Conservation (phyloP, 2,113 vertebrate genomes). For the Macrotis lagotis region DNA sequence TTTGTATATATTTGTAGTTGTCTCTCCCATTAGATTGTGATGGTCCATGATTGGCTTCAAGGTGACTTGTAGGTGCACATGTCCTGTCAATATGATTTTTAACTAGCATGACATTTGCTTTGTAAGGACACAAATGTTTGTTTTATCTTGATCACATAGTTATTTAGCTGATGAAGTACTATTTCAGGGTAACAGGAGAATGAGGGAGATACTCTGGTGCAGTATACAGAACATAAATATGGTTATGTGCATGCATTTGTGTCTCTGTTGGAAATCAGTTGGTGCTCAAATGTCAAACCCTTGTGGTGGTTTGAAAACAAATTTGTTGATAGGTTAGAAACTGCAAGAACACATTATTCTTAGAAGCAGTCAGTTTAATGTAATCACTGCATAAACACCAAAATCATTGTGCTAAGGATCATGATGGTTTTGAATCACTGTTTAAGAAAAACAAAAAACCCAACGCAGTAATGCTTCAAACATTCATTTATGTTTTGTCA, state of each 20-base stretch:
- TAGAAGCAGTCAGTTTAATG: background rate
- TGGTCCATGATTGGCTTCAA: background rate
- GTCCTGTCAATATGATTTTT: background rate
- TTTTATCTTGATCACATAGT: background rate
- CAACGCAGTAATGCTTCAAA: background rate
- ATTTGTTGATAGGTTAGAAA: background rate
- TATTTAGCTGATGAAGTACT: background rate
- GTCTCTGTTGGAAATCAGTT: background rate
- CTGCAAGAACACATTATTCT: background rate
- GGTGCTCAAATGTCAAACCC: background rate
- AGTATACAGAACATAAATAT: background rate
- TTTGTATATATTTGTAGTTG: too few species aligned
- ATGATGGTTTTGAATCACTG: background rate
- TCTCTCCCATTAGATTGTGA: too few species aligned
- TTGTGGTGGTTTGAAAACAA: background rate
- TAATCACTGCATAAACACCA: background rate
- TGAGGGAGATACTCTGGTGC: background rate
- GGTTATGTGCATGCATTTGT: background rate
- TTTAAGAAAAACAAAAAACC: background rate
- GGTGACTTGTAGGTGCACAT: background rate
- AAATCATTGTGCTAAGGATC: background rate
- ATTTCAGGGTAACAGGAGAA: background rate
- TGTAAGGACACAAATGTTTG: background rate
- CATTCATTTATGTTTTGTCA: background rate
- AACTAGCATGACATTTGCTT: background rate